A percentile compares a stretch with the other conserved stretches of the same genome.
Conservation (phyloP, 2,113 vertebrate genomes). For the Balaenoptera acutorostrata region DNA sequence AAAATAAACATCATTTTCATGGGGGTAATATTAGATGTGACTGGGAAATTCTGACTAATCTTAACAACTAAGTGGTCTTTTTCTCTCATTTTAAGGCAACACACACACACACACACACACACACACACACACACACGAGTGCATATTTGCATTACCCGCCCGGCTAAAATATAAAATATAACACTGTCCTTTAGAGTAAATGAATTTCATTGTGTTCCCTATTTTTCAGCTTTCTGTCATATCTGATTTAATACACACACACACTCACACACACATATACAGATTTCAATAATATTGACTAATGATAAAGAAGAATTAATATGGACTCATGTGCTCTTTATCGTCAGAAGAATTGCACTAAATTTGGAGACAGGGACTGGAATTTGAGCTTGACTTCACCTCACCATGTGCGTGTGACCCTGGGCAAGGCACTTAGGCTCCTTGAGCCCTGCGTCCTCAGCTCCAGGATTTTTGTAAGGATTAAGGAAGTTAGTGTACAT, state of each 20-base stretch:
- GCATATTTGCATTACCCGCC: not conserved
- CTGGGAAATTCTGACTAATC: not conserved
- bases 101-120: not conserved
- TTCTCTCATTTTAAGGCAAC: not conserved
- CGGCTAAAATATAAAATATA: not conserved
- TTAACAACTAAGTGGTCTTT: not conserved
- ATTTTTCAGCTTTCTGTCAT: not conserved
- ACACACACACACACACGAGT: not conserved
- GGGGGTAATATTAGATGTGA: not conserved
- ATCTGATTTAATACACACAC: not conserved
- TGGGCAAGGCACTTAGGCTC: not conserved
- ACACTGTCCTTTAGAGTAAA: not conserved
- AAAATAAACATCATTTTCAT: not conserved
- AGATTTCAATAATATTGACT: not conserved
- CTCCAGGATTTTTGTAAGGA: not conserved
- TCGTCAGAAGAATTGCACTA: not conserved
- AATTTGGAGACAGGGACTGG: not conserved
- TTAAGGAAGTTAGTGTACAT: constrained; percentile 3
- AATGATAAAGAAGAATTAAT: not conserved
- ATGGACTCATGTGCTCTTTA: not conserved
- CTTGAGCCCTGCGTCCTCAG: not conserved
- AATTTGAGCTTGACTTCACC: not conserved
- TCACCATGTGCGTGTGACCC: not conserved
- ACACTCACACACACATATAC: not conserved
- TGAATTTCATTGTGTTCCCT: not conserved